These are phyloP conservation scores for Micronycteris hirsuta DNA, from an alignment of 2,113 vertebrate species.

Conservation along the genomic window DNA sequence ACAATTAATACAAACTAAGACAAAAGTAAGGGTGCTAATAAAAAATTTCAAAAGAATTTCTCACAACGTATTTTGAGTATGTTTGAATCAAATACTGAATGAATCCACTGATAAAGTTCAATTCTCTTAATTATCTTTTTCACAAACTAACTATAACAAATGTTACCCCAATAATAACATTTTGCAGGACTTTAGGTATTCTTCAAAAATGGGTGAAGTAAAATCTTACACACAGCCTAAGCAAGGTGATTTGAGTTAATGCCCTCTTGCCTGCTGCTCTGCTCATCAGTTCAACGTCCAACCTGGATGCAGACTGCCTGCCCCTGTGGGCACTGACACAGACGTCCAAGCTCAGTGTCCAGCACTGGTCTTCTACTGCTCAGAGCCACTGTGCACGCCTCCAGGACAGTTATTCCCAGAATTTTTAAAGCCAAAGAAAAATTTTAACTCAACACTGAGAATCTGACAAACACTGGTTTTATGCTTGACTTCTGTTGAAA, in stretches of 20 bases:
- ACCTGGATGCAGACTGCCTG: not conserved
- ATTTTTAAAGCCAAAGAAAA: not conserved
- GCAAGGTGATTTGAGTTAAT: constrained; percentile 47
- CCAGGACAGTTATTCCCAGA: not conserved
- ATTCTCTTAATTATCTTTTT: not conserved
- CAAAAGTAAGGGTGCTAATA: not conserved
- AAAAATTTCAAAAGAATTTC: not conserved
- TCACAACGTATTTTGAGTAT: not conserved
- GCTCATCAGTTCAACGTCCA: constrained; percentile 27
- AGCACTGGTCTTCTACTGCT: constrained; percentile 48
- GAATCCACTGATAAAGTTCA: constrained; percentile 32
- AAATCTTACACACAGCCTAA: not conserved
- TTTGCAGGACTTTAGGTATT: not conserved
- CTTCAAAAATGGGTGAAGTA: constrained; percentile 37
- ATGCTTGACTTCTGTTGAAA: not conserved
- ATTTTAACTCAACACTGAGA: constrained; percentile 38
- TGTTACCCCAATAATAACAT: constrained; percentile 6
- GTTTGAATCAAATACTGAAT: not conserved
- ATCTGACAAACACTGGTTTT: not conserved
- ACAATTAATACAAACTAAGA: not conserved
- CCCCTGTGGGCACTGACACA: not conserved
- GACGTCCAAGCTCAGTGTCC: constrained; percentile 4
- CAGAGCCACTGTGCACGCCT: not conserved
- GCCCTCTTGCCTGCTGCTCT: not conserved
- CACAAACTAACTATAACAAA: not conserved